Conservation (phyloP, 2,888 invertebrate genomes). For the Conchocele bisecta region DNA sequence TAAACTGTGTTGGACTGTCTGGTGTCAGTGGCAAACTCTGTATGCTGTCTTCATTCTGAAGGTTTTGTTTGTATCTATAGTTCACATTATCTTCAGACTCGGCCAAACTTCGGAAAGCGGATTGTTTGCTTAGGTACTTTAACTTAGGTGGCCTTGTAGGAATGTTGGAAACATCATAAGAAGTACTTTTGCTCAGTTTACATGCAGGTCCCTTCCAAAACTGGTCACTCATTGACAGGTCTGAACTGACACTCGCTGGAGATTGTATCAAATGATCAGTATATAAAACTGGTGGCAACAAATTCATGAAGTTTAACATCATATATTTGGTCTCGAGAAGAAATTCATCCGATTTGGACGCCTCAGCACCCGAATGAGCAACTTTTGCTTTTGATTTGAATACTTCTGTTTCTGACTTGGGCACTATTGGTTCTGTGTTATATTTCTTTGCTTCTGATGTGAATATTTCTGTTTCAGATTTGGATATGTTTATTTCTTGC, state of each 20-base stretch:
- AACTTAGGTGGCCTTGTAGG: slow-evolving; percentile 19
- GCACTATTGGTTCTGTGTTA: too few species aligned
- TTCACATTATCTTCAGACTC: slow-evolving; percentile 59
- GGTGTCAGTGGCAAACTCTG: neutral
- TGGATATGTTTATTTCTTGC: too few species aligned
- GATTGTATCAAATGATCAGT: slow-evolving; percentile 42
- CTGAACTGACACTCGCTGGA: slow-evolving; percentile 29
- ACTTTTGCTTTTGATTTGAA: too few species aligned
- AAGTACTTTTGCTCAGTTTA: slow-evolving; percentile 39
- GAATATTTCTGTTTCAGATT: too few species aligned
- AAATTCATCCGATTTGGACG: too few species aligned
- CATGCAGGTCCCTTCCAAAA: too few species aligned
- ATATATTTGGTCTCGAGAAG: slow-evolving; percentile 67
- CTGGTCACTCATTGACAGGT: neutral
- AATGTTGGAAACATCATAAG: slow-evolving; percentile 30
- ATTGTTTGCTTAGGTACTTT: slow-evolving; percentile 20
- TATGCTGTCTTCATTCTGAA: slow-evolving; percentile 1
- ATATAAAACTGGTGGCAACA: slow-evolving; percentile 45
- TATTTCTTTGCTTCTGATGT: too few species aligned
- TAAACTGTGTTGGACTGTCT: too few species aligned
- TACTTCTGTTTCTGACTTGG: too few species aligned
- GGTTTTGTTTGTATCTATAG: slow-evolving; percentile 42
- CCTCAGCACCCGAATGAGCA: too few species aligned
- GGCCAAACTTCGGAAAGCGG: slow-evolving; percentile 6
- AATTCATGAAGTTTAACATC: slow-evolving; percentile 67